These are phyloP conservation scores for Neodon shergylaensis DNA, from an alignment of 2,113 vertebrate genomes.

Conservation along the genomic window DNA sequence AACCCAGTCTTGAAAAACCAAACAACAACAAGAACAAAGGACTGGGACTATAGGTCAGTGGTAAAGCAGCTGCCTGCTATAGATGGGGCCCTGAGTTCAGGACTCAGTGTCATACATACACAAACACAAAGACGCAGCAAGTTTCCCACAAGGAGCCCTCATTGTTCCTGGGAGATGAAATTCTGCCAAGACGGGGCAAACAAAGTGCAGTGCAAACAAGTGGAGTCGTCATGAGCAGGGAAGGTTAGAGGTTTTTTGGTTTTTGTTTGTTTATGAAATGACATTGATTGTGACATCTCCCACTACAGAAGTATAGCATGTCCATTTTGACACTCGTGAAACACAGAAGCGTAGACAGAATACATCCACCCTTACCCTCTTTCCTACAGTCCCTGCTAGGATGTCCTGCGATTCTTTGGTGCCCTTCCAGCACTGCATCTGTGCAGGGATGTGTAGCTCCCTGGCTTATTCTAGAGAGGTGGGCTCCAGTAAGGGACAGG, in stretches of 20 bases:
- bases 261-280: constrained; percentile 7
- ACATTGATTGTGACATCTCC: background rate
- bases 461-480: background rate
- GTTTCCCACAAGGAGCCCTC: background rate
- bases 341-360: background rate
- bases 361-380: background rate
- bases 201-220: fast-evolving
- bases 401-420: background rate
- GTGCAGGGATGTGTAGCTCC: fast-evolving
- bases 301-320: background rate
- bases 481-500: background rate
- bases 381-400: background rate
- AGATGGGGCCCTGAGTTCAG: background rate
- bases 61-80: background rate
- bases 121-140: background rate
- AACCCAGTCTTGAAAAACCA: too few relatives aligned
- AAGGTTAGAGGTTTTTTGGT: background rate
- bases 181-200: background rate
- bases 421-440: background rate
- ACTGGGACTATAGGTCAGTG: background rate
- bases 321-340: background rate
- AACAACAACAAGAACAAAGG: background rate
- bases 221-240: background rate
- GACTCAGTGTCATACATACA: background rate
- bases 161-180: background rate